Conservation (phyloP, 1,140 invertebrate genomes). For the Bombus vancouverensis region DNA sequence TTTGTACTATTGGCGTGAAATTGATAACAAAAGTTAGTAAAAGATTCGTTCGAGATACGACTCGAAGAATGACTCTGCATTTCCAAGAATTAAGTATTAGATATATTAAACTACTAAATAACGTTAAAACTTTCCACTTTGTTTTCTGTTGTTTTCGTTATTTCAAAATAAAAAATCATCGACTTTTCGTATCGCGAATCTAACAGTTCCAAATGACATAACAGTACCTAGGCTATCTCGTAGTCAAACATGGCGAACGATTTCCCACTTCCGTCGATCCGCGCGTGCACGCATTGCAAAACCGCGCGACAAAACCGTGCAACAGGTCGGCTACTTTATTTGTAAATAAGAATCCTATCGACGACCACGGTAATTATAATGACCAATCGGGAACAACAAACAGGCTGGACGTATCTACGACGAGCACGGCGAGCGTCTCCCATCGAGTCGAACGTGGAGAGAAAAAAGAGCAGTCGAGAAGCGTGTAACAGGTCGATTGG, state of each 20-base stretch:
- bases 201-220: background rate
- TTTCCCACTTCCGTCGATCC: conserved; percentile 22
- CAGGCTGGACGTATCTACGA: conserved; percentile 23
- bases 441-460: background rate
- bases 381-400: conserved; percentile 41
- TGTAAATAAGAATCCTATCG: conserved; percentile 42
- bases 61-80: background rate
- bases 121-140: background rate
- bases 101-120: background rate
- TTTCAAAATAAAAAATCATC: background rate
- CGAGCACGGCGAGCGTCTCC: background rate
- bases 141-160: too few relatives aligned
- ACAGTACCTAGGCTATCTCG: background rate
- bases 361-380: conserved; percentile 40
- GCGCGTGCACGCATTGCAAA: conserved; percentile 37
- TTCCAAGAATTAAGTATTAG: background rate
- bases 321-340: conserved; percentile 48
- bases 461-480: background rate
- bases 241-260: background rate
- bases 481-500: conserved; percentile 44
- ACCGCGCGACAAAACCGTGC: conserved; percentile 29
- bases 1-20: too few relatives aligned
- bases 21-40: background rate
- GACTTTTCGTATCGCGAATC: background rate
- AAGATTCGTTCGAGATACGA: background rate